Percentiles rank a stretch among this genome's conserved stretches.
phyloP scores from a whole-genome alignment of 23 tunicate genomes.

The Pegea sp. region DNA sequence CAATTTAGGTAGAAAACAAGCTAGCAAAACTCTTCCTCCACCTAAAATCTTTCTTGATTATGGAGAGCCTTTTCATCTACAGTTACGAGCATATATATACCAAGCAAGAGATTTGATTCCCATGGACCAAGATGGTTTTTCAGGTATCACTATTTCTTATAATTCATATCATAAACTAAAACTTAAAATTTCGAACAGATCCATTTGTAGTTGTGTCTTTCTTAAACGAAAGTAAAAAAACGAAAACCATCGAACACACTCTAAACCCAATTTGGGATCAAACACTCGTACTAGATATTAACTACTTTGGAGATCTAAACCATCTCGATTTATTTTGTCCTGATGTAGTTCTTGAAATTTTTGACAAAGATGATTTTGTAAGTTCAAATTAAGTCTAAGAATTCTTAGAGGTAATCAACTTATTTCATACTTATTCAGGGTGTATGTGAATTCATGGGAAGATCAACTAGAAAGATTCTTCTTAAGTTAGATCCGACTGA shows the following conservation, averaged over 20 bases:
- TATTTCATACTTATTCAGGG: conserved; percentile 24
- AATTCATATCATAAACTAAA: background rate
- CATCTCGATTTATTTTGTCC: conserved; percentile 30
- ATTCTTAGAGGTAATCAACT: background rate
- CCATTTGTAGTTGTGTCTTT: conserved; percentile 74
- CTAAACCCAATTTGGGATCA: conserved; percentile 90
- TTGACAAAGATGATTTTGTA: conserved; percentile 53
- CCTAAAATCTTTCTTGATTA: conserved; percentile 73
- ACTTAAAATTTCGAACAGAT: too few relatives aligned
- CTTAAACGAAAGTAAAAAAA: conserved; percentile 37
- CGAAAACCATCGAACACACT: conserved; percentile 48
- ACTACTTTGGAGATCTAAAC: conserved; percentile 61
- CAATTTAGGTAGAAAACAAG: too few relatives aligned
- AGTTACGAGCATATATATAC: conserved; percentile 71
- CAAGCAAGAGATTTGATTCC: conserved; percentile 80
- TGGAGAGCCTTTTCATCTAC: conserved; percentile 41
- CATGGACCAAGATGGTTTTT: conserved; percentile 92
- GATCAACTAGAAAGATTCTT: conserved; percentile 34
- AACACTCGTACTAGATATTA: conserved; percentile 64
- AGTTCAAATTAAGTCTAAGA: background rate
- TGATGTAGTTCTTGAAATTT: conserved; percentile 48
- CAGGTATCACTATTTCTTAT: conserved; percentile 18
- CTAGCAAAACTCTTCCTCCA: conserved; percentile 28
- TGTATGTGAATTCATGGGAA: conserved; percentile 70
- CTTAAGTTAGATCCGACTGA: conserved; percentile 48